phyloP scores from a whole-genome alignment of 2,797 vertebrate genomes.

The Sebastes nivosus region DNA sequence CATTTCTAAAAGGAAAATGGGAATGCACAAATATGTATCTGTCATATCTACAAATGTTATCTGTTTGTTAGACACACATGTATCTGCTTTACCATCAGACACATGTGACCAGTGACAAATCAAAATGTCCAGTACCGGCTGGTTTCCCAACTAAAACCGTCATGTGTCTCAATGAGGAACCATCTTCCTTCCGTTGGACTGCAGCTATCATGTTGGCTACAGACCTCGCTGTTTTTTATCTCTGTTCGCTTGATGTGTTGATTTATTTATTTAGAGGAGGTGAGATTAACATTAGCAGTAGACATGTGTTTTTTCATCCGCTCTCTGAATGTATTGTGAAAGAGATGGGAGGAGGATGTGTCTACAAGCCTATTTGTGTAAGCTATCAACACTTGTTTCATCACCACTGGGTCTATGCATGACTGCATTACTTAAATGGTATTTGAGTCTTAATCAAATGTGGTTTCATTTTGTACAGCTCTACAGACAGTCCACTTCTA shows the following conservation, averaged over 20 bases:
- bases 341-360: slow-evolving; percentile 38
- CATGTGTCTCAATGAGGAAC: not conserved
- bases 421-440: slow-evolving; percentile 15
- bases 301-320: slow-evolving; percentile 30
- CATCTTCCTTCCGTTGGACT: not conserved
- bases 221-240: not conserved
- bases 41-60: not conserved
- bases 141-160: not conserved
- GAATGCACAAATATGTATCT: not conserved
- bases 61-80: not conserved
- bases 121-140: not conserved
- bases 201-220: not conserved
- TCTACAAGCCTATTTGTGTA: slow-evolving; percentile 14
- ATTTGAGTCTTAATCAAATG: slow-evolving; percentile 28
- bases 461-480: slow-evolving; percentile 22
- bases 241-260: not conserved
- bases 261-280: slow-evolving; percentile 37
- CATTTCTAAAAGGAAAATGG: not conserved
- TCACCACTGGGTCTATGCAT: slow-evolving; percentile 12
- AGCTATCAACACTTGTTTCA: slow-evolving; percentile 33
- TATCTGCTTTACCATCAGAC: not conserved
- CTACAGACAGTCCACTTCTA: not conserved
- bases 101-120: not conserved
- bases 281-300: slow-evolving; percentile 35
- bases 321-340: slow-evolving; percentile 32